phyloP scores from a whole-genome alignment of 2,797 vertebrate species.

The Podargus strigoides region DNA sequence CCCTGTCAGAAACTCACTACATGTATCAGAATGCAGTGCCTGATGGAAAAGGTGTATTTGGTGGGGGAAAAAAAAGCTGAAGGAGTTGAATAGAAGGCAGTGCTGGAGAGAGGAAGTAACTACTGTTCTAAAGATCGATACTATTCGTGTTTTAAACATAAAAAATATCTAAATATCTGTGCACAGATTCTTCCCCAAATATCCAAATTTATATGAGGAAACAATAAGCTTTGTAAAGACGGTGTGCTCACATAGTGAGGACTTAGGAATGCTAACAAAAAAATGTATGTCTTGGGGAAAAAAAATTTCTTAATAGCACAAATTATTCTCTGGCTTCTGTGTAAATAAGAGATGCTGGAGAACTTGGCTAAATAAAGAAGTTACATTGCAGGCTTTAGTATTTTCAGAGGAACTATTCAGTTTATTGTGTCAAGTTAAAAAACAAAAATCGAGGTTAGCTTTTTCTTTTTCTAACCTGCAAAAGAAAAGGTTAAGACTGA shows the following conservation, averaged over 20 bases:
- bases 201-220: slow-evolving; percentile 10
- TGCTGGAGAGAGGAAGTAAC: background rate
- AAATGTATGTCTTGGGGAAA: background rate
- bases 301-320: slow-evolving; percentile 23
- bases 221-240: background rate
- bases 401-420: background rate
- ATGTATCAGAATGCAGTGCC: background rate
- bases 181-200: slow-evolving; percentile 10
- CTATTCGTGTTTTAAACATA: slow-evolving; percentile 28
- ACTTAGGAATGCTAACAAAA: slow-evolving; percentile 28
- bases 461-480: background rate
- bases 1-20: background rate
- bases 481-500: background rate
- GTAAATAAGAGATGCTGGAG: background rate
- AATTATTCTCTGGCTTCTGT: background rate
- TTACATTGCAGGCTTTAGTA: background rate
- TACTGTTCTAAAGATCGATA: background rate
- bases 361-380: background rate
- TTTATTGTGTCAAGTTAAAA: background rate
- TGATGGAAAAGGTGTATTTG: background rate
- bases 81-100: background rate
- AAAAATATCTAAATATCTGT: slow-evolving; percentile 9
- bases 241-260: background rate
- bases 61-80: background rate
- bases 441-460: background rate